These are phyloP conservation scores for Platyscapa corneri DNA, from an alignment of 1,140 invertebrate genomes.

Conservation along the genomic window DNA sequence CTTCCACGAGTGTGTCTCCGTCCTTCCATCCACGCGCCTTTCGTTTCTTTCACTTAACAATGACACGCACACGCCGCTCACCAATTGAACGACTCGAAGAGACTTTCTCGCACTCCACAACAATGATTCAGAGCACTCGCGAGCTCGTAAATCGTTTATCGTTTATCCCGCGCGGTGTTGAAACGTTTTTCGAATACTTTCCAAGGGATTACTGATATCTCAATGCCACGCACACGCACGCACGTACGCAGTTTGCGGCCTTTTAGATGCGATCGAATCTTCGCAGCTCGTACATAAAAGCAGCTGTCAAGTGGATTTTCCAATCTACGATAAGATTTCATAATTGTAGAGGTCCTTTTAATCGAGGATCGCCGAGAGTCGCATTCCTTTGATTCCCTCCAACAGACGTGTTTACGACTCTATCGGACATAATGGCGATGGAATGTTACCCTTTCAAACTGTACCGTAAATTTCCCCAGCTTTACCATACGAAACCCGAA, in stretches of 20 bases:
- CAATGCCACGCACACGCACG: background rate
- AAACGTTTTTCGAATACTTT: constrained; percentile 9
- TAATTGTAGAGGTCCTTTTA: constrained; percentile 11
- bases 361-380: background rate
- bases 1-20: background rate
- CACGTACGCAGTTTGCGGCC: background rate
- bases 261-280: constrained; percentile 1
- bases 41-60: background rate
- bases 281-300: background rate
- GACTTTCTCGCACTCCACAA: background rate
- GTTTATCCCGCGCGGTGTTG: constrained; percentile 20
- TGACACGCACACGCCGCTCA: background rate
- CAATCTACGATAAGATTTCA: constrained; percentile 4
- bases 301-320: background rate
- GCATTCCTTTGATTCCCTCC: background rate
- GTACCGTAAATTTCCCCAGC: constrained; percentile 4
- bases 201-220: background rate
- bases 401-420: constrained; percentile 34
- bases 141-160: constrained; percentile 46
- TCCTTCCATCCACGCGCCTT: background rate
- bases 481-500: background rate
- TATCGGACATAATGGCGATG: constrained; percentile 4
- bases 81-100: background rate
- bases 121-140: constrained; percentile 40
- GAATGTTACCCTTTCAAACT: constrained; percentile 7